phyloP scores from a whole-genome alignment of 2,888 invertebrate genomes.

The Phlogophora meticulosa region DNA sequence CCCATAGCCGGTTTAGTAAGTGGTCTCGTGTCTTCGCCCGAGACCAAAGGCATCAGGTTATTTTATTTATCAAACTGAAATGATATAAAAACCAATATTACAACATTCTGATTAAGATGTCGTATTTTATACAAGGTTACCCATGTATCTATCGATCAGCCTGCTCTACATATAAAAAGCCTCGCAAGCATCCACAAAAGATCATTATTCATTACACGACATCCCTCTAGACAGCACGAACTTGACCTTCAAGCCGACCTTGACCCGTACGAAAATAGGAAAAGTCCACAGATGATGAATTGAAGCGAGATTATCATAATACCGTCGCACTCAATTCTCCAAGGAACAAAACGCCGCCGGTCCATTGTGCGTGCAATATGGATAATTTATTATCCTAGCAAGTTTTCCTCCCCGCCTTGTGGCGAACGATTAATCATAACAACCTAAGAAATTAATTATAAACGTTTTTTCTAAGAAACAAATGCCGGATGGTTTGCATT shows the following conservation, averaged over 20 bases:
- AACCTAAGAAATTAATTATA: slow-evolving; percentile 69
- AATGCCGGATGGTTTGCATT: slow-evolving; percentile 45
- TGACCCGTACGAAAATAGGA: slow-evolving; percentile 54
- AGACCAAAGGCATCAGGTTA: too few species aligned
- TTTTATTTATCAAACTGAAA: too few species aligned
- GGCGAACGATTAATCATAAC: slow-evolving; percentile 67
- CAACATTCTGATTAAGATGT: background rate
- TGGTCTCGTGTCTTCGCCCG: too few species aligned
- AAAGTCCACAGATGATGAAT: slow-evolving; percentile 70
- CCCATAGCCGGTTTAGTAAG: too few species aligned
- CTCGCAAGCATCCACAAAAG: slow-evolving; percentile 7
- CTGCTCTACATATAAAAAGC: slow-evolving; percentile 34
- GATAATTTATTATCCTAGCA: slow-evolving; percentile 65
- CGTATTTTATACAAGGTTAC: background rate
- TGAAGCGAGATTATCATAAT: slow-evolving; percentile 68
- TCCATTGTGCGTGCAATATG: slow-evolving; percentile 67
- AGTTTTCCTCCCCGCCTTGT: slow-evolving; percentile 51
- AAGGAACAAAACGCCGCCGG: slow-evolving; percentile 68
- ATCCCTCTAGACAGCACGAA: slow-evolving; percentile 39
- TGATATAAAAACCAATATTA: too few species aligned
- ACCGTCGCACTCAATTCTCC: slow-evolving; percentile 61
- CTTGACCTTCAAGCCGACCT: slow-evolving; percentile 54
- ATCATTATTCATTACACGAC: slow-evolving; percentile 45
- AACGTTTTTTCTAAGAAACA: slow-evolving; percentile 49
- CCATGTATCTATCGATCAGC: background rate